Evolutionary conservation across 2,113 vertebrate genomes (phyloP).

Genomic region (Lycocorax pyrrhopterus): DNA sequence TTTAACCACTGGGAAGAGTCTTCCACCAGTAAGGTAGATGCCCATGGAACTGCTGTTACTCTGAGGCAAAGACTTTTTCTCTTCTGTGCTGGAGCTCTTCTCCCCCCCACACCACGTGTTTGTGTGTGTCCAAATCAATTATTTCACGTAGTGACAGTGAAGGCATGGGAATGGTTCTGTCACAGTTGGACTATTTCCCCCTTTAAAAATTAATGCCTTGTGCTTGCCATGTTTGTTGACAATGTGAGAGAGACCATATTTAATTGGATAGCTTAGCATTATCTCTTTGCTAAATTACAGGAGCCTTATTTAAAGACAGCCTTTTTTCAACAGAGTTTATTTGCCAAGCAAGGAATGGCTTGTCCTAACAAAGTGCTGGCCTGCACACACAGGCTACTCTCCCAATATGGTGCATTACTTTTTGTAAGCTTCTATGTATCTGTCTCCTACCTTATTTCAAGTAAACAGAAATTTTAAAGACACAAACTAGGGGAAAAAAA

Average conservation of each 20-base stretch:
- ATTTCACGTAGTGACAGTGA: neutral
- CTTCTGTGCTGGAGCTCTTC: neutral
- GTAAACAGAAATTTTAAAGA: neutral
- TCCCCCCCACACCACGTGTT: fast-evolving
- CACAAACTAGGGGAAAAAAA: neutral
- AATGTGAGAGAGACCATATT: neutral
- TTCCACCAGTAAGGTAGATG: neutral
- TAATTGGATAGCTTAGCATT: neutral
- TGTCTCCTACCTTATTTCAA: neutral
- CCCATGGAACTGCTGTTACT: neutral
- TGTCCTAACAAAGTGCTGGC: neutral
- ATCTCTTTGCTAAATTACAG: neutral
- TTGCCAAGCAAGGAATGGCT: neutral
- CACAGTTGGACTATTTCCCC: neutral
- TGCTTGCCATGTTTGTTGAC: neutral
- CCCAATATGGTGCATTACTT: neutral
- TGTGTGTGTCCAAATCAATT: neutral
- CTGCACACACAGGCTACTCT: neutral
- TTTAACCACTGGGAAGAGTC: neutral
- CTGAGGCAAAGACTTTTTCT: neutral
- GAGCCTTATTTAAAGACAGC: neutral
- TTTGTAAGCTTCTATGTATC: neutral
- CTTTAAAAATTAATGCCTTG: neutral
- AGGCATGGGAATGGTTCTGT: neutral
- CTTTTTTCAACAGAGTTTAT: neutral